A percentile compares a stretch with the other conserved stretches of the same genome.
Evolutionary conservation across 2,113 vertebrate species (phyloP).

Genomic region (Channa maculata): DNA sequence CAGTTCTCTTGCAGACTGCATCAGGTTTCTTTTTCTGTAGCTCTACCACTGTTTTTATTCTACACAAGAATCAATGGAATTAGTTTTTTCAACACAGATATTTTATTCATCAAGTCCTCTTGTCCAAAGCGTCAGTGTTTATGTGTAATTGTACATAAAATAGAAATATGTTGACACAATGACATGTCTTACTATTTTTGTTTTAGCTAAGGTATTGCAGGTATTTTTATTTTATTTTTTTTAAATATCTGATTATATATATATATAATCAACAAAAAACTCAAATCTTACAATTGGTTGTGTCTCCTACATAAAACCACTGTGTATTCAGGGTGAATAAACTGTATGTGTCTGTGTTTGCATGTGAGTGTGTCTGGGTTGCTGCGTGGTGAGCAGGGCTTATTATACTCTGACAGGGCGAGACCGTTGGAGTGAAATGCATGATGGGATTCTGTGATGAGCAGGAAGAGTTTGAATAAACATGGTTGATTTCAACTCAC

Average conservation of each 20-base stretch:
- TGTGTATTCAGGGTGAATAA: neutral
- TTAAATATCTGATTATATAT: neutral
- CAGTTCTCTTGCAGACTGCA: no score
- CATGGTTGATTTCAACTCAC: conserved; percentile 55
- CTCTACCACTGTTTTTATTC: no score
- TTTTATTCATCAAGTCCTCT: no score
- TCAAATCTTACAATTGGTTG: neutral
- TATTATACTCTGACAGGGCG: conserved; percentile 74
- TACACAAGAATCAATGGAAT: no score
- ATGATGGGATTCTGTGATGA: conserved; percentile 76
- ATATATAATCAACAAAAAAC: no score
- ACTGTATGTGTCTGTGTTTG: conserved; percentile 13
- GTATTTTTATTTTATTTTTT: neutral
- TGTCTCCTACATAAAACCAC: neutral
- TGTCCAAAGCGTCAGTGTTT: no score
- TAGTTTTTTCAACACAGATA: no score
- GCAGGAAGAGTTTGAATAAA: conserved; percentile 74
- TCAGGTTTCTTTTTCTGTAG: no score
- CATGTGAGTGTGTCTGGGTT: conserved; percentile 31
- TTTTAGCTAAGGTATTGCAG: no score
- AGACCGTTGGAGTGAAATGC: conserved; percentile 74
- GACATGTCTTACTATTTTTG: no score
- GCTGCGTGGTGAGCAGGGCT: conserved; percentile 52
- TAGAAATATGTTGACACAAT: no score
- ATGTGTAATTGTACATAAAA: no score